Base-by-base conservation (phyloP, 1,140 invertebrate genomes). In the Pogonus chalceus region DNA sequence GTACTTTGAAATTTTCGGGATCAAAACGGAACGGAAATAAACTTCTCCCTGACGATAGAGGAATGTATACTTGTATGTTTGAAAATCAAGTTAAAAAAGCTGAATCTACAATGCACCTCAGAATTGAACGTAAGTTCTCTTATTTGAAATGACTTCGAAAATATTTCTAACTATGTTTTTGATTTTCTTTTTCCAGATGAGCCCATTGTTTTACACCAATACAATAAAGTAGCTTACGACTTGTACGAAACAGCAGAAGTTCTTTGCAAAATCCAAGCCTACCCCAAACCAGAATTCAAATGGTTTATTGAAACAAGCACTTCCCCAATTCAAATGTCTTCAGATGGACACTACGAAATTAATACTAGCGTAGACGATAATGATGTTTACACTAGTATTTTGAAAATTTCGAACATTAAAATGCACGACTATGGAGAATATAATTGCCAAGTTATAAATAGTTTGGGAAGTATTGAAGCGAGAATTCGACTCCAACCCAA, bases 271-370 rank as follows among this genome's bases (percentile, higher is more conserved):
- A 89, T 95, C 1, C 88, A 92, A 66, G 90, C 92, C 0, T 95
- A 90, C 71, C 92, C 92, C 0, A 86, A 88, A 63, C 90, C 91
- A 0, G 87, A 90, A 63, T 94, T 95, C 68, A 88, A 93, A 60
- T 96, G 92, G 92, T 89, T 80, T 57, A 92, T 82, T 58, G 84
- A 81, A 3, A 80, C 79, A 0, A 87, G 88, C 63, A 72, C 76
- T 0, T 80, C 83, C 0, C 82, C 84, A 0, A 69, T 89, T 9
- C 79, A 85, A 54, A 82, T 82, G 56, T 84, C 84, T 0, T 85
- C 84, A n/a, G 87, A 90, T 59, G 87, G 84, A 0, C 87, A 89
- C 62, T 94, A 93, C 66, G 83, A 89, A 56, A 88, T 90, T 1
- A 88, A 84, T 43, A 84, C 87, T 0, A 88, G 80, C 0, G 80